These are phyloP conservation scores for Prolemur simus DNA, from an alignment of 2,113 vertebrate genomes.

Conservation along the genomic window DNA sequence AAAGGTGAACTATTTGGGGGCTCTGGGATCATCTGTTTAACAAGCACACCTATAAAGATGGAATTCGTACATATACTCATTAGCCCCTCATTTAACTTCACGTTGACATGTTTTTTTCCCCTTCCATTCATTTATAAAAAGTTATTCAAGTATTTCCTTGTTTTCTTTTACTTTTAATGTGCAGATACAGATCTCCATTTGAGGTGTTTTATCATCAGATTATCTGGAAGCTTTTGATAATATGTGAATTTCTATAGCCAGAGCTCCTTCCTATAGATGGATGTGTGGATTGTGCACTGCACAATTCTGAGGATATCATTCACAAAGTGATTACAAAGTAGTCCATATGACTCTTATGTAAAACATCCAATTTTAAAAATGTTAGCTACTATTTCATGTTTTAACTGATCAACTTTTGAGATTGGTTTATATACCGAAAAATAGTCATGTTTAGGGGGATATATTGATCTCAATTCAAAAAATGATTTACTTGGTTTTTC, in stretches of 20 bases:
- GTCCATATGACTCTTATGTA: not conserved
- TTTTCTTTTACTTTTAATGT: not conserved
- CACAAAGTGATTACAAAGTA: not conserved
- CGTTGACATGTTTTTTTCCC: not conserved
- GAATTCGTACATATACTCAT: not conserved
- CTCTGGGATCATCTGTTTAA: not conserved
- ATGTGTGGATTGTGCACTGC: not conserved
- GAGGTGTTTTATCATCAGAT: not conserved
- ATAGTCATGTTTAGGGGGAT: not conserved
- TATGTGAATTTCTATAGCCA: not conserved
- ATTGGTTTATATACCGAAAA: not conserved
- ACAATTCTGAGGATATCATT: not conserved
- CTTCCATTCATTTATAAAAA: not conserved
- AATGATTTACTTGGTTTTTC: not conserved
- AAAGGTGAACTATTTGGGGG: not conserved
- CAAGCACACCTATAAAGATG: not conserved
- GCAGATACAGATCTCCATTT: not conserved
- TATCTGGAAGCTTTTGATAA: not conserved
- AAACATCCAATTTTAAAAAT: not conserved
- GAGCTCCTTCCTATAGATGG: not conserved
- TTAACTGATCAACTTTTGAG: not conserved
- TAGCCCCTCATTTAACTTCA: not conserved
- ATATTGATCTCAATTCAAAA: not conserved
- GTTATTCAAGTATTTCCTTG: not conserved
- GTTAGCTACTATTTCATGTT: not conserved